These are phyloP conservation scores for Aphelenchoides bicaudatus DNA, from an alignment of 2,888 invertebrate species.

Conservation along the genomic window DNA sequence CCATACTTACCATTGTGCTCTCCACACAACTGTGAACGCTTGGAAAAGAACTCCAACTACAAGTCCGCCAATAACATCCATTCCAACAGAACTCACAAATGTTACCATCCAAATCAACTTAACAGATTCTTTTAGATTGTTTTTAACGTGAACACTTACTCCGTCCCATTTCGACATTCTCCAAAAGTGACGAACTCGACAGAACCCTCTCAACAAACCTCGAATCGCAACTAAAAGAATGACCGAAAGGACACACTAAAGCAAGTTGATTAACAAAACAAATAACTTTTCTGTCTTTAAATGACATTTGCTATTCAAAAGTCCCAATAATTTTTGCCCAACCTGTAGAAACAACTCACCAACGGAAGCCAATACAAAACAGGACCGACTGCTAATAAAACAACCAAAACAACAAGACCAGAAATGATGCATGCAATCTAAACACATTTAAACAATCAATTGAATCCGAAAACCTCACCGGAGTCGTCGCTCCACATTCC, in stretches of 20 bases:
- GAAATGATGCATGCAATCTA: constrained; percentile 73
- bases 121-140: constrained; percentile 13
- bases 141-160: not conserved
- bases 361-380: constrained; percentile 79
- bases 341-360: constrained; percentile 61
- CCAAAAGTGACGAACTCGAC: constrained; percentile 73
- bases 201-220: constrained; percentile 67
- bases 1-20: constrained; percentile 63
- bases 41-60: constrained; percentile 73
- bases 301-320: too few species aligned
- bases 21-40: constrained; percentile 71
- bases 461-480: constrained; percentile 62
- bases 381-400: constrained; percentile 80
- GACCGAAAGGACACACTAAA: constrained; percentile 59
- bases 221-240: constrained; percentile 62
- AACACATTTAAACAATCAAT: not conserved
- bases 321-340: not conserved
- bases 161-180: constrained; percentile 75
- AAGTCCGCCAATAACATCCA: constrained; percentile 79
- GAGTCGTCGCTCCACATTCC: constrained; percentile 78
- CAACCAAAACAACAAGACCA: constrained; percentile 71
- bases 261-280: constrained; percentile 14
- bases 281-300: not conserved
- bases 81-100: constrained; percentile 72
- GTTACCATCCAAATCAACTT: constrained; percentile 74